Conservation (phyloP, 2,797 vertebrate genomes). For the Manis crassicaudata region DNA sequence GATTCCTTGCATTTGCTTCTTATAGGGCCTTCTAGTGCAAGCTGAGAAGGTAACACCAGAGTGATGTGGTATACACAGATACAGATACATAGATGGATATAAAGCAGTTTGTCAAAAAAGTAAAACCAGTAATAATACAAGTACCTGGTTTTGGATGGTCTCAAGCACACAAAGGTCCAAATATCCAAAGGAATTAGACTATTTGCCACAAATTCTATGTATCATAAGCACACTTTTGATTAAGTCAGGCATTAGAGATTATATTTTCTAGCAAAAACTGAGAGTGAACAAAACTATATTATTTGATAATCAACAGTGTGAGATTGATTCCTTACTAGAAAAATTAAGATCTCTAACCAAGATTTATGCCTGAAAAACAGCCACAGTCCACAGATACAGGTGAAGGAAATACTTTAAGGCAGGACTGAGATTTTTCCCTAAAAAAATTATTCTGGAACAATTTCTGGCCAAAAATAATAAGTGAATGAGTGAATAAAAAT, state of each 20-base stretch:
- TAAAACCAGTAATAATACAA: neutral
- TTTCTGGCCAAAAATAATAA: neutral
- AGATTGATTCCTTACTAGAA: neutral
- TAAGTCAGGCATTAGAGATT: neutral
- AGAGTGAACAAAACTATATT: neutral
- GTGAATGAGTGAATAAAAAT: neutral
- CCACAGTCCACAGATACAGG: neutral
- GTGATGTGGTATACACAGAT: neutral
- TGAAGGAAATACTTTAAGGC: neutral
- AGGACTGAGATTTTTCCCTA: neutral
- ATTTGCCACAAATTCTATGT: neutral
- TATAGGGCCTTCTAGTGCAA: neutral
- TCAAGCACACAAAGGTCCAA: neutral
- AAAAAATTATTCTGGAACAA: neutral
- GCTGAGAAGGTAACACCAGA: neutral
- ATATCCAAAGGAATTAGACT: neutral
- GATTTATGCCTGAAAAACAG: neutral
- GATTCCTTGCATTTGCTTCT: neutral
- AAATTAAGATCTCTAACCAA: slow-evolving; percentile 8
- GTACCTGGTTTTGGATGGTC: neutral
- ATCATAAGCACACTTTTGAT: neutral
- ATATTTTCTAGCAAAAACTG: slow-evolving; percentile 10
- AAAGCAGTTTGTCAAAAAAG: slow-evolving; percentile 7
- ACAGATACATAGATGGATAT: neutral
- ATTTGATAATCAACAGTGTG: neutral